These are phyloP conservation scores for Micrasema minimum DNA, from an alignment of 1,140 invertebrate species.

Conservation along the genomic window DNA sequence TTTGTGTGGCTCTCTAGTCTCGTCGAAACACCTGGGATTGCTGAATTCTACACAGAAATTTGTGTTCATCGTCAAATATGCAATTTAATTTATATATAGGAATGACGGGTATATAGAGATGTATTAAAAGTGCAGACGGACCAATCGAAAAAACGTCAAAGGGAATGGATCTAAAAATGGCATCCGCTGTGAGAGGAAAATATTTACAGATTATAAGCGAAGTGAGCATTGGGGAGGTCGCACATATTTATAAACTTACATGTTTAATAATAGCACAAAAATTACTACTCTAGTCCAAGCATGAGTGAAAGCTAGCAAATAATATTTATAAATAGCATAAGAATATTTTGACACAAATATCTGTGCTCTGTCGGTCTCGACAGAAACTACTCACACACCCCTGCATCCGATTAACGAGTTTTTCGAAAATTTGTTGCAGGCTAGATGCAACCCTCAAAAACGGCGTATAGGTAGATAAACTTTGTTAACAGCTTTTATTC, in stretches of 20 bases:
- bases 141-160: slow-evolving; percentile 44
- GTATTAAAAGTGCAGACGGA: slow-evolving; percentile 26
- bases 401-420: slow-evolving; percentile 57
- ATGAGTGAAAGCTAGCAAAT: slow-evolving; percentile 68
- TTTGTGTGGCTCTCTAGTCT: not conserved
- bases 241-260: slow-evolving; percentile 68
- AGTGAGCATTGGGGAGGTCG: slow-evolving; percentile 60
- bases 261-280: slow-evolving; percentile 66
- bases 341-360: slow-evolving; percentile 67
- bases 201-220: slow-evolving; percentile 47
- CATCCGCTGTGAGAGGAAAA: slow-evolving; percentile 56
- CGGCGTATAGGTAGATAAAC: slow-evolving; percentile 6
- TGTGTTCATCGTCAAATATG: slow-evolving; percentile 10
- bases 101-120: slow-evolving; percentile 22
- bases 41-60: not conserved
- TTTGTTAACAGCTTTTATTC: slow-evolving; percentile 21
- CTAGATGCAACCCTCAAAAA: slow-evolving; percentile 17
- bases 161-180: slow-evolving; percentile 59
- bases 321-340: slow-evolving; percentile 69
- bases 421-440: slow-evolving; percentile 34
- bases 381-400: slow-evolving; percentile 65
- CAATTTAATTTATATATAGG: slow-evolving; percentile 22
- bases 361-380: slow-evolving; percentile 60
- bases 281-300: slow-evolving; percentile 67
- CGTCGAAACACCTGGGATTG: no score